These are phyloP conservation scores for Sylvia borin DNA, from an alignment of 2,797 vertebrate genomes.

Conservation along the genomic window DNA sequence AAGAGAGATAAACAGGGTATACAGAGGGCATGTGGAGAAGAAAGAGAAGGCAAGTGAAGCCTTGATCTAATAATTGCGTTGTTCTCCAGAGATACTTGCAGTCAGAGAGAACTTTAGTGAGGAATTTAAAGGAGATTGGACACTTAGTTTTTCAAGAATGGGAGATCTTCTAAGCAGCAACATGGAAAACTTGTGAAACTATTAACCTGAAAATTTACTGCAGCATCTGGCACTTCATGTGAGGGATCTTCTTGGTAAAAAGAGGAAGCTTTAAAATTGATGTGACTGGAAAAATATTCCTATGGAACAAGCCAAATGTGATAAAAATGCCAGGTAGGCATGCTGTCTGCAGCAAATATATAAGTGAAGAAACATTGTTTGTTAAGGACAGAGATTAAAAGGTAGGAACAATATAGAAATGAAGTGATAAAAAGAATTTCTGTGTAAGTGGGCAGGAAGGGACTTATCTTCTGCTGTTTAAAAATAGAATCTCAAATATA, in stretches of 20 bases:
- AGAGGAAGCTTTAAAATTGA: not conserved
- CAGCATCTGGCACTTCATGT: not conserved
- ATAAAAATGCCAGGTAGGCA: not conserved
- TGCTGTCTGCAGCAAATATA: not conserved
- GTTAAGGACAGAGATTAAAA: not conserved
- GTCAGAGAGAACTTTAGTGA: not conserved
- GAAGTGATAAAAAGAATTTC: slow-evolving; percentile 8
- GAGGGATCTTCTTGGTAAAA: not conserved
- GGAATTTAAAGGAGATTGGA: not conserved
- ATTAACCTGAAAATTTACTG: not conserved
- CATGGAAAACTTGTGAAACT: not conserved
- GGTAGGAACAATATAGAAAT: not conserved
- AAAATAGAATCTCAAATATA: slow-evolving; percentile 41
- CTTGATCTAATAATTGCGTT: not conserved
- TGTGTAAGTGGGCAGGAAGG: not conserved
- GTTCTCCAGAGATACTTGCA: not conserved
- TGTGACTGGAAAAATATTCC: not conserved
- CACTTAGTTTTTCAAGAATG: not conserved
- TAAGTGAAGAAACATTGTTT: not conserved
- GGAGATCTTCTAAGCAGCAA: not conserved
- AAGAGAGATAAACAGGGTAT: not conserved
- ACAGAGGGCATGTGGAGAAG: accelerated
- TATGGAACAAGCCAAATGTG: not conserved
- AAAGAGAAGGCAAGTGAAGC: not conserved
- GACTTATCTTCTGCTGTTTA: slow-evolving; percentile 2